phyloP scores from a whole-genome alignment of 2,797 vertebrate species.

The Halcyon leucocephala region DNA sequence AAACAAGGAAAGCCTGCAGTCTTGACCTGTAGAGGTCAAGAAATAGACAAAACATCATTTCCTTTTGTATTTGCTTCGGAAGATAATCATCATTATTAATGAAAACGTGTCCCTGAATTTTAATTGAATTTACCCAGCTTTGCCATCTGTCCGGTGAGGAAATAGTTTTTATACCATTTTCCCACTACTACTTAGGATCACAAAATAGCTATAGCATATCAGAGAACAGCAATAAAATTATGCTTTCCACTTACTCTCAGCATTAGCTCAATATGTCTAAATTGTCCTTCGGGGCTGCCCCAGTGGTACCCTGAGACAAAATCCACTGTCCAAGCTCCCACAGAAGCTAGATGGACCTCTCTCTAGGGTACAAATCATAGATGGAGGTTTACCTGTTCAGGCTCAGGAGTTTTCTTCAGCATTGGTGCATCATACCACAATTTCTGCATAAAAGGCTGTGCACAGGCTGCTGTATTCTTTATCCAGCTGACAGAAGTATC shows the following conservation, averaged over 20 bases:
- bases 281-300: neutral
- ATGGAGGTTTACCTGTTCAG: neutral
- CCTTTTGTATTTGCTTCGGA: neutral
- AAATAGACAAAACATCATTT: neutral
- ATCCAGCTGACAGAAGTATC: neutral
- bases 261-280: neutral
- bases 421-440: neutral
- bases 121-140: neutral
- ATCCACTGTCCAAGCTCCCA: neutral
- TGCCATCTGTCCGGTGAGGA: neutral
- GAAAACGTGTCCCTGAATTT: neutral
- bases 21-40: neutral
- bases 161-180: neutral
- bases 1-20: neutral
- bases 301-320: neutral
- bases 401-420: neutral
- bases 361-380: neutral
- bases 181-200: neutral
- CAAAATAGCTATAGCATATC: neutral
- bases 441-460: neutral
- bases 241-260: neutral
- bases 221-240: neutral
- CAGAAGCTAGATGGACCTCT: neutral
- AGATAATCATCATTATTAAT: neutral
- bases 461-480: neutral